These are phyloP conservation scores for Argyra leucocephala DNA, from an alignment of 2,888 invertebrate genomes.

Conservation along the genomic window DNA sequence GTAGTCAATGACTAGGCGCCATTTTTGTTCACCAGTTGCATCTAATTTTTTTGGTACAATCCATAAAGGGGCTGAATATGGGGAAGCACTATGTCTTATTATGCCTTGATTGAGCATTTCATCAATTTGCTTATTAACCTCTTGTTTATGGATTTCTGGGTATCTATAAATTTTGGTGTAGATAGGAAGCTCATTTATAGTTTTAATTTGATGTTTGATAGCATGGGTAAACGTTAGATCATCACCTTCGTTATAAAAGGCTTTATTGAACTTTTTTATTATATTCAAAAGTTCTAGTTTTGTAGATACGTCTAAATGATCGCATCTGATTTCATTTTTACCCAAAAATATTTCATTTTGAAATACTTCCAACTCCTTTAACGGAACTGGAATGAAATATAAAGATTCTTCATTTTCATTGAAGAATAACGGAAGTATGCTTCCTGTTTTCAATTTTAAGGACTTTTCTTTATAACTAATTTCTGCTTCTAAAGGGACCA, in stretches of 20 bases:
- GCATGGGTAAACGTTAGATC: conserved; percentile 9
- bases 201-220: conserved; percentile 13
- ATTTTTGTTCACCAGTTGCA: conserved; percentile 17
- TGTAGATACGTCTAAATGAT: conserved; percentile 14
- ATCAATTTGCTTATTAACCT: conserved; percentile 12
- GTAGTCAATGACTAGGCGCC: conserved; percentile 14
- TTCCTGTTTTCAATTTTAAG: not conserved
- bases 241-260: conserved; percentile 11
- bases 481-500: not conserved
- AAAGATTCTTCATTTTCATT: conserved; percentile 16
- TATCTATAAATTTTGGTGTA: conserved; percentile 7
- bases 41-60: conserved; percentile 15
- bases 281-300: too few relatives aligned
- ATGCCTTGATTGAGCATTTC: conserved; percentile 24
- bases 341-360: conserved; percentile 2
- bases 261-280: too few relatives aligned
- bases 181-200: conserved; percentile 13
- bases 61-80: conserved; percentile 14
- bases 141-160: conserved; percentile 15
- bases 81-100: conserved; percentile 19
- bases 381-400: conserved; percentile 11
- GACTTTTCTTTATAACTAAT: conserved; percentile 9
- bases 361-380: conserved; percentile 11
- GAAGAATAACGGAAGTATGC: conserved; percentile 8
- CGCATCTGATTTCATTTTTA: not conserved